Evolutionary conservation across 2,888 invertebrate genomes (phyloP).

Genomic region (Gymnocheta viridis): DNA sequence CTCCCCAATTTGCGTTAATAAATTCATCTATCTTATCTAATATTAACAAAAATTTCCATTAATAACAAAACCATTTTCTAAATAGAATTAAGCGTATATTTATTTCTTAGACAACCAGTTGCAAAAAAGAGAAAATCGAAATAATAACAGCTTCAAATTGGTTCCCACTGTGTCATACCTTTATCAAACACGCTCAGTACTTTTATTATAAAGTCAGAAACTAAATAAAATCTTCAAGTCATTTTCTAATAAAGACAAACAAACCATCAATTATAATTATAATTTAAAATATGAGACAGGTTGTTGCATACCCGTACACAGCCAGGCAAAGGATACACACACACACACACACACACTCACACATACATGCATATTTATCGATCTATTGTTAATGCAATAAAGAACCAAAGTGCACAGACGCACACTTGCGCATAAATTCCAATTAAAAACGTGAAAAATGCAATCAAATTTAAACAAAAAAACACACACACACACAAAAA

Average conservation of each 20-base stretch:
- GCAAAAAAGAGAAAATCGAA: neutral
- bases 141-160: neutral
- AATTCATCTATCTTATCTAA: too few species aligned
- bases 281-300: constrained; percentile 52
- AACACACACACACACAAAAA: too few species aligned
- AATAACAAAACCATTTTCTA: too few species aligned
- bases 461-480: constrained; percentile 54
- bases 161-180: constrained; percentile 64
- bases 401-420: constrained; percentile 8
- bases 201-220: constrained; percentile 26
- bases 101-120: neutral
- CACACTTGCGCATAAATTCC: constrained; percentile 41
- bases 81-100: neutral
- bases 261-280: constrained; percentile 70
- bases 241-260: constrained; percentile 70
- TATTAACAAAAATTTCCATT: too few species aligned
- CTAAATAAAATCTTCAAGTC: constrained; percentile 50
- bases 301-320: constrained; percentile 7
- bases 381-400: constrained; percentile 13
- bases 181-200: constrained; percentile 31
- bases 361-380: too few species aligned
- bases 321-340: constrained; percentile 26
- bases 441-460: constrained; percentile 66
- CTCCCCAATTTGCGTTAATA: too few species aligned
- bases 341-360: too few species aligned